These are phyloP conservation scores for Megaptera novaeangliae DNA, from an alignment of 2,113 vertebrate species.

Conservation along the genomic window DNA sequence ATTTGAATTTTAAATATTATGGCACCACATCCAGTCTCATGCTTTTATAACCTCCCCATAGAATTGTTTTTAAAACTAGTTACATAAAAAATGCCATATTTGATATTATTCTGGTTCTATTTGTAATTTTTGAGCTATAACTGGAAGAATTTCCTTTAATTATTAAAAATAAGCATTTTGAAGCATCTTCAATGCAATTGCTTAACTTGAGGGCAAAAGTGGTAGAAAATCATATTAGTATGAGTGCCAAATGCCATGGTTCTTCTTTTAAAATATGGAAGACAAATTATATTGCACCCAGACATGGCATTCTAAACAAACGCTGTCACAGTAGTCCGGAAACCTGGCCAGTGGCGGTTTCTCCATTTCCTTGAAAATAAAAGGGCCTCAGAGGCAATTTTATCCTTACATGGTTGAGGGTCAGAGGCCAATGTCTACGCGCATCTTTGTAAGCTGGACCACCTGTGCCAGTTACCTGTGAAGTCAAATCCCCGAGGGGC, in stretches of 20 bases:
- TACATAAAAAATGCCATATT: neutral
- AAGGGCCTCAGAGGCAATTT: neutral
- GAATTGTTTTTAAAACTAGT: neutral
- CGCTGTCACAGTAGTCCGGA: too few relatives aligned
- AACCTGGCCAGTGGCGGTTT: neutral
- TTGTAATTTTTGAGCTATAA: neutral
- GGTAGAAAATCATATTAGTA: neutral
- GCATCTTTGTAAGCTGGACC: neutral
- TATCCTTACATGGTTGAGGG: accelerated
- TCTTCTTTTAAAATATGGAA: neutral
- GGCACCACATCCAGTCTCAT: neutral
- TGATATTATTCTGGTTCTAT: neutral
- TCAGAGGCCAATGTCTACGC: neutral
- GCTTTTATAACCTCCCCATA: neutral
- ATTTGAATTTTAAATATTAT: slow-evolving; percentile 42
- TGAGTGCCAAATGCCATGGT: neutral
- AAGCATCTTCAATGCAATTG: neutral
- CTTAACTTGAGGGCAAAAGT: neutral
- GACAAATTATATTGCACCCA: neutral
- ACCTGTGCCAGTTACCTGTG: neutral
- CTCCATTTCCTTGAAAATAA: neutral
- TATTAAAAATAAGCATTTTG: neutral
- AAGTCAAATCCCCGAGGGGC: neutral
- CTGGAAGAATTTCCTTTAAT: neutral
- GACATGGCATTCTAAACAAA: neutral